Evolutionary conservation across 2,888 invertebrate species (phyloP).

Genomic region (Coelogynopora nodosa): DNA sequence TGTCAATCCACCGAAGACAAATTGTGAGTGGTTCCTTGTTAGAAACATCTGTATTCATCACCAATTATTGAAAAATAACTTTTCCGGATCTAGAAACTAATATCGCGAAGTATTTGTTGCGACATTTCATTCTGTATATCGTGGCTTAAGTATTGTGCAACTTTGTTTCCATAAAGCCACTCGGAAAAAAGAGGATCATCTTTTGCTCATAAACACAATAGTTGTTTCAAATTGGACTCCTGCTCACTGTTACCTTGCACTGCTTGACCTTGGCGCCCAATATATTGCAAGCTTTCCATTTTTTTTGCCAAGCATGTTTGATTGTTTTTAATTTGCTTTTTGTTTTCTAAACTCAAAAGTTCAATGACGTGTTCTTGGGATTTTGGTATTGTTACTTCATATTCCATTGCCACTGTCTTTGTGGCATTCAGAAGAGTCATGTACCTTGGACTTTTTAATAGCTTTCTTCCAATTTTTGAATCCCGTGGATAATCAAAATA

Average conservation of each 20-base stretch:
- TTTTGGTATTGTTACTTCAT: no score
- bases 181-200: not conserved
- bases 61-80: not conserved
- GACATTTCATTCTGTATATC: not conserved
- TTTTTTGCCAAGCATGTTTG: not conserved
- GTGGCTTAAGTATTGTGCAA: not conserved
- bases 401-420: no score
- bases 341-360: not conserved
- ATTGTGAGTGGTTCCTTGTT: not conserved
- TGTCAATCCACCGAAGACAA: not conserved
- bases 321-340: not conserved
- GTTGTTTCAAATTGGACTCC: conserved; percentile 25
- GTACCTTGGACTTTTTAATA: no score
- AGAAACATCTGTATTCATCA: not conserved
- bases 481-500: no score
- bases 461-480: no score
- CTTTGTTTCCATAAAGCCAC: conserved; percentile 20
- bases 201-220: not conserved
- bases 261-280: not conserved
- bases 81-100: not conserved
- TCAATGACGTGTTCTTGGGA: not conserved
- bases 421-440: no score
- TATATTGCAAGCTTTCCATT: not conserved
- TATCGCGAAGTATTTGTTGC: not conserved
- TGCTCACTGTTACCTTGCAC: conserved; percentile 5